phyloP scores from a whole-genome alignment of 2,113 vertebrate species.

The Pelusios castaneus region DNA sequence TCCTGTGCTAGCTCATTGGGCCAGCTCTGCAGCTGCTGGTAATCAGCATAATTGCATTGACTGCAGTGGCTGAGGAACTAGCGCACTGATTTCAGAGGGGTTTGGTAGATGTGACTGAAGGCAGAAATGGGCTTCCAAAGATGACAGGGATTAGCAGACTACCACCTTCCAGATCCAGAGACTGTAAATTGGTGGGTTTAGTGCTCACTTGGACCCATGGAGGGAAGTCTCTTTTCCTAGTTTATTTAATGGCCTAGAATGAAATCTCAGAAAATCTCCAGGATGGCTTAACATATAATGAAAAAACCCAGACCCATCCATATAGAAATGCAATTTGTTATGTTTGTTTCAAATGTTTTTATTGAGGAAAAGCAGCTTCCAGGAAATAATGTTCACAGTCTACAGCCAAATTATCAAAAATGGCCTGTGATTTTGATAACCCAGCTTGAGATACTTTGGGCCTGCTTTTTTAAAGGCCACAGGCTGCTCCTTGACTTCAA shows the following conservation, averaged over 20 bases:
- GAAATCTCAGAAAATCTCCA: not conserved
- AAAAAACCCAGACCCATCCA: not conserved
- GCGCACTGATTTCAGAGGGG: too few relatives aligned
- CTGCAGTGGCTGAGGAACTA: not conserved
- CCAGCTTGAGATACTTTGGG: not conserved
- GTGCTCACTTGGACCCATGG: not conserved
- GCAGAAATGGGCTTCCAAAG: not conserved
- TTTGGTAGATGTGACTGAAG: not conserved
- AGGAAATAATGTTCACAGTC: not conserved
- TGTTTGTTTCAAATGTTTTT: not conserved
- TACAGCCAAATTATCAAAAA: not conserved
- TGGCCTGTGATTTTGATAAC: not conserved
- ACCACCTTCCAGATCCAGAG: not conserved
- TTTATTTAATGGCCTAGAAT: not conserved
- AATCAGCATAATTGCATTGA: not conserved
- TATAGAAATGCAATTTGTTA: not conserved
- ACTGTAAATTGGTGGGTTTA: not conserved
- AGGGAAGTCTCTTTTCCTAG: not conserved
- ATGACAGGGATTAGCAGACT: not conserved
- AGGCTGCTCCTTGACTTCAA: not conserved
- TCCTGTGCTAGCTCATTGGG: not conserved
- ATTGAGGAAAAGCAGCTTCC: not conserved
- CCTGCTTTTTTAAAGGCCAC: not conserved
- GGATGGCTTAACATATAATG: not conserved
- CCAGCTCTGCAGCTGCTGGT: not conserved